Evolutionary conservation across 2,113 vertebrate genomes (phyloP).

Genomic region (Arothron firmamentum): DNA sequence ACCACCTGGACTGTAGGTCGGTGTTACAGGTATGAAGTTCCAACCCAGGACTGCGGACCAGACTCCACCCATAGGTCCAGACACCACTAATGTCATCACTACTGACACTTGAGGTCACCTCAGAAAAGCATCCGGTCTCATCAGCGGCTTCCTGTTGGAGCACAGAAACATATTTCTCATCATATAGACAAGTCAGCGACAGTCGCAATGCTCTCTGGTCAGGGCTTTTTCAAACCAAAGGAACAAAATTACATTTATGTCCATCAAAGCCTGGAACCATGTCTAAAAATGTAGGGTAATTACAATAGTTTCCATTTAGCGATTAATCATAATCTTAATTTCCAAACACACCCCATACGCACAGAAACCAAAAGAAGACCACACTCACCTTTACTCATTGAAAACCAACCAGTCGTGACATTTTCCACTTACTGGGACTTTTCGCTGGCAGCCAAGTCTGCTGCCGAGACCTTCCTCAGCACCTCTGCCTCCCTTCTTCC

Average conservation of each 20-base stretch:
- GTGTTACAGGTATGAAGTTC: conserved; percentile 73
- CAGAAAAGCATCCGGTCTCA: conserved; percentile 36
- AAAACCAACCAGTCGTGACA: not conserved
- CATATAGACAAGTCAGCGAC: too few relatives aligned
- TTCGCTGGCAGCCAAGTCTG: conserved; percentile 18
- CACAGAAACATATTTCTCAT: conserved; percentile 3
- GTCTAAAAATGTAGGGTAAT: too few relatives aligned
- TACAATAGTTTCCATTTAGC: too few relatives aligned
- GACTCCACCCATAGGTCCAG: conserved; percentile 65
- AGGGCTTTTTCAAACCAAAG: not conserved
- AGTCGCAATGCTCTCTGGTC: not conserved
- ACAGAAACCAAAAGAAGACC: too few relatives aligned
- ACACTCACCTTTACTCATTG: not conserved
- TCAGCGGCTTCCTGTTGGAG: conserved; percentile 45
- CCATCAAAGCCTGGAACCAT: too few relatives aligned
- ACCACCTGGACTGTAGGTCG: conserved; percentile 73
- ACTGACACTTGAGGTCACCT: conserved; percentile 53
- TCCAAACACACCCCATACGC: too few relatives aligned
- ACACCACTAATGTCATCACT: conserved; percentile 51
- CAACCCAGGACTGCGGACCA: conserved; percentile 66
- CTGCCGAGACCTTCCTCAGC: conserved; percentile 24
- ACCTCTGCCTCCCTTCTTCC: conserved; percentile 28
- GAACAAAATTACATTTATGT: not conserved
- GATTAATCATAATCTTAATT: too few relatives aligned
- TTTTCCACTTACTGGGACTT: conserved; percentile 50